Evolutionary conservation across 2,888 invertebrate species (phyloP).

Genomic region (Halictus ligatus): DNA sequence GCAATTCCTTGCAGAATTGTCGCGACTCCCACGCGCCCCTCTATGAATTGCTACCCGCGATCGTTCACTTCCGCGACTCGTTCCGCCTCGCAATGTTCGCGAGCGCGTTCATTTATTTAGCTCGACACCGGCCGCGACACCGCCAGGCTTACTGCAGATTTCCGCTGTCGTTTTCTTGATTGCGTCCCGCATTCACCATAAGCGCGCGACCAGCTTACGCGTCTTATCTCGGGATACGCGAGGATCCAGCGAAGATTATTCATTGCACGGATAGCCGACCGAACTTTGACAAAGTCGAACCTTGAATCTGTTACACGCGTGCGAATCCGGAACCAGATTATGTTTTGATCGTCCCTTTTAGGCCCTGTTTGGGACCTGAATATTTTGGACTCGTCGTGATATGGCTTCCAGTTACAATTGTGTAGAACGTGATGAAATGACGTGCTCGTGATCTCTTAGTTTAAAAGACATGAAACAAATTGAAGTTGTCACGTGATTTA

Average conservation of each 20-base stretch:
- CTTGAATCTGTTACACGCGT: background rate
- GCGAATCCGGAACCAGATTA: background rate
- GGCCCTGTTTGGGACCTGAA: background rate
- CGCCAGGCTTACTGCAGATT: constrained; percentile 17
- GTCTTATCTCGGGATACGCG: constrained; percentile 18
- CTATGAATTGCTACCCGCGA: constrained; percentile 41
- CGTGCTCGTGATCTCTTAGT: too few species aligned
- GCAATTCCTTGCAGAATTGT: constrained; percentile 60
- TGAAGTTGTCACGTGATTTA: too few species aligned
- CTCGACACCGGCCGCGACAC: constrained; percentile 17
- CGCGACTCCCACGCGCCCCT: constrained; percentile 52
- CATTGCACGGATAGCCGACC: background rate
- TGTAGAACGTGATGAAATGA: too few species aligned
- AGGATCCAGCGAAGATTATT: constrained; percentile 9
- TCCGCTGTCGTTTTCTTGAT: constrained; percentile 30
- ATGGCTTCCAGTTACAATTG: background rate
- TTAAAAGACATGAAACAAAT: too few species aligned
- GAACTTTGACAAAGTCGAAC: constrained; percentile 1
- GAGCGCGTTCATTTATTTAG: constrained; percentile 40
- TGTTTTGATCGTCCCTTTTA: background rate
- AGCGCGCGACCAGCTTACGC: background rate
- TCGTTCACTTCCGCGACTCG: constrained; percentile 53
- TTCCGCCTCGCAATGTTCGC: constrained; percentile 31
- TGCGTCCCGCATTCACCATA: constrained; percentile 11
- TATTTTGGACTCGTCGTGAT: background rate